Conservation (phyloP, 92 coral and sea anemone species). For the Porites lobata region DNA sequence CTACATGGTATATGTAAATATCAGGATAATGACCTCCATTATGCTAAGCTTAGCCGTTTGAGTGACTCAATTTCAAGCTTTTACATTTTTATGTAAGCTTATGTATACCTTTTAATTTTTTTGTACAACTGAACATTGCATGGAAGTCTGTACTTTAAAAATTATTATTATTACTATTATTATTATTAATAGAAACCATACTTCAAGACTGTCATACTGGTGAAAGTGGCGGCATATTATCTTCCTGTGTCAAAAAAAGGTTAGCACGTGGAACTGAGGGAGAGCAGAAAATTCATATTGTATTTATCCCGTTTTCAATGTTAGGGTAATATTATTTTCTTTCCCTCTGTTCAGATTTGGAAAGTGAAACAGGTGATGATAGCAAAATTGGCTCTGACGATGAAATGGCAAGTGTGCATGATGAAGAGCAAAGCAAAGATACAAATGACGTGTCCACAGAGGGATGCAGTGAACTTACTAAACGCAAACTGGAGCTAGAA, state of each 20-base stretch:
- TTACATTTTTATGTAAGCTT: neutral
- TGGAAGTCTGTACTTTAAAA: constrained; percentile 13
- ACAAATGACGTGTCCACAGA: no score
- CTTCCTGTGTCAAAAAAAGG: constrained; percentile 12
- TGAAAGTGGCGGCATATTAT: constrained; percentile 12
- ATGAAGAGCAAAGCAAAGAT: no score
- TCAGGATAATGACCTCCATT: no score
- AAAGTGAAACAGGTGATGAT: constrained; percentile 18
- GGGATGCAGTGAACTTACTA: neutral
- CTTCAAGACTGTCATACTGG: constrained; percentile 1
- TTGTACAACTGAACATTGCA: constrained; percentile 8
- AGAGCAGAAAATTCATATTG: constrained; percentile 15
- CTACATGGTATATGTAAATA: neutral
- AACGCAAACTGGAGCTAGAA: neutral
- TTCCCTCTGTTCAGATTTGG: constrained; percentile 23
- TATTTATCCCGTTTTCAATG: constrained; percentile 11
- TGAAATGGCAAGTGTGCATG: no score
- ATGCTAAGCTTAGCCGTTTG: constrained; percentile 11
- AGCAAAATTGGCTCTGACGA: no score
- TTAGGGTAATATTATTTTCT: constrained; percentile 2
- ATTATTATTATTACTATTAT: neutral
- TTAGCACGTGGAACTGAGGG: constrained; percentile 21
- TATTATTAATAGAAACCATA: neutral
- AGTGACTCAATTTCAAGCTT: constrained; percentile 13
- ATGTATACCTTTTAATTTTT: neutral